Conservation (phyloP, 2,888 invertebrate species). For the Caenorhabditis panamensis region DNA sequence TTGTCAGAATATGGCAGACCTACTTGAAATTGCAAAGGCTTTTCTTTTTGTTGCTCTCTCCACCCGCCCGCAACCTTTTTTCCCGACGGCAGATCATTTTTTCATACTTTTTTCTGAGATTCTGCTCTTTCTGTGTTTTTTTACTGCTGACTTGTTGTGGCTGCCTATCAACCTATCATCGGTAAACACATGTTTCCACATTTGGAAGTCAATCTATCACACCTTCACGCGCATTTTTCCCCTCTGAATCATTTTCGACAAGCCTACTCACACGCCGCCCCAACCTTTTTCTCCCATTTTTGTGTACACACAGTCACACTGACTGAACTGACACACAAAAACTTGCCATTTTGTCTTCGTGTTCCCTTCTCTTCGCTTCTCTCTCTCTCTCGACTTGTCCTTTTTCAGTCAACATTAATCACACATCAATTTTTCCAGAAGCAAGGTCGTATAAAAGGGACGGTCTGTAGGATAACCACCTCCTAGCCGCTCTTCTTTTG, state of each 20-base stretch:
- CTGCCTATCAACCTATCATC: too few relatives aligned
- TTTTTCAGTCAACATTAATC: conserved; percentile 44
- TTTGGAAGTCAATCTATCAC: conserved; percentile 7
- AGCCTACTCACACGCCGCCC: neutral
- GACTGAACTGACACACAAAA: conserved; percentile 5
- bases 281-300: neutral
- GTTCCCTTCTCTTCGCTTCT: neutral
- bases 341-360: neutral
- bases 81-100: neutral
- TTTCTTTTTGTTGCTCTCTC: neutral
- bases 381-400: neutral
- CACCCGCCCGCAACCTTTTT: neutral
- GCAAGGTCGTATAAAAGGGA: conserved; percentile 45
- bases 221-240: conserved; percentile 40
- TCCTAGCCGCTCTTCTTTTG: conserved; percentile 5
- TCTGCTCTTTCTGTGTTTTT: neutral
- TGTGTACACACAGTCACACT: conserved; percentile 10
- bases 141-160: too few relatives aligned
- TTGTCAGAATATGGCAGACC: conserved; percentile 10
- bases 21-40: conserved; percentile 17
- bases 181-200: neutral
- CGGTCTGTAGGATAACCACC: conserved; percentile 14
- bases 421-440: conserved; percentile 31
- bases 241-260: conserved; percentile 38
- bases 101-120: neutral